Evolutionary conservation across 2,113 vertebrate species (phyloP).

Genomic region (Leiothrix lutea): DNA sequence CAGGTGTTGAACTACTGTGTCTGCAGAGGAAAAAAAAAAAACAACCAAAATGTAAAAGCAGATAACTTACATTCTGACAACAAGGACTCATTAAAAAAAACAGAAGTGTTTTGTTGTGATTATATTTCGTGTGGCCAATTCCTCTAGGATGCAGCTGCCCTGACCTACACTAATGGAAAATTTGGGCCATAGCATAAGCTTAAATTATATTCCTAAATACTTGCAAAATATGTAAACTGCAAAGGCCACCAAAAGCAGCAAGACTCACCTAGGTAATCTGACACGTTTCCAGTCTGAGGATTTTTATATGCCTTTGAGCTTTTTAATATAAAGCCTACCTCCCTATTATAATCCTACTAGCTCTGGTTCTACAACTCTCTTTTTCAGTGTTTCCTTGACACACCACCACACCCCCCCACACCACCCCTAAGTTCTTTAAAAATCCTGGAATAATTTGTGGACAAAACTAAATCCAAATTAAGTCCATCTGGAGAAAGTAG

Average conservation of each 20-base stretch:
- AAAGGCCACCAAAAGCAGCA: not conserved
- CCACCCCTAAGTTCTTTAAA: not conserved
- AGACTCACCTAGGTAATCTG: not conserved
- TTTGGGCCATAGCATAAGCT: not conserved
- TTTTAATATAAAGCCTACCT: not conserved
- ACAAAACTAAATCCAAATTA: conserved; percentile 26
- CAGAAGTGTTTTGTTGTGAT: not conserved
- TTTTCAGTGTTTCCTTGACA: not conserved
- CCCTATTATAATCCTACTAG: not conserved
- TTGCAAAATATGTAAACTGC: not conserved
- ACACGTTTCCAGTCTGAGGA: not conserved
- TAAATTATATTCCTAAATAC: not conserved
- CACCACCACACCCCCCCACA: not conserved
- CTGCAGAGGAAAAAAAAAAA: not conserved
- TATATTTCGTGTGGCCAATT: not conserved
- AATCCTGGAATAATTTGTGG: not conserved
- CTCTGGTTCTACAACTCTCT: not conserved
- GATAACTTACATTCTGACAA: not conserved
- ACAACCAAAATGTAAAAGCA: not conserved
- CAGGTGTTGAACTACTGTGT: not conserved
- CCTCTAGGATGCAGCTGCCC: not conserved
- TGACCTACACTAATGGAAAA: not conserved
- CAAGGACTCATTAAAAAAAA: not conserved
- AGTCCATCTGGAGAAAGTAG: conserved; percentile 11
- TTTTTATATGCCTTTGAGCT: not conserved